Percentiles rank a stretch among this genome's conserved stretches.
Conservation (phyloP, 2,888 invertebrate genomes). For the Himalopsyche anomala region DNA sequence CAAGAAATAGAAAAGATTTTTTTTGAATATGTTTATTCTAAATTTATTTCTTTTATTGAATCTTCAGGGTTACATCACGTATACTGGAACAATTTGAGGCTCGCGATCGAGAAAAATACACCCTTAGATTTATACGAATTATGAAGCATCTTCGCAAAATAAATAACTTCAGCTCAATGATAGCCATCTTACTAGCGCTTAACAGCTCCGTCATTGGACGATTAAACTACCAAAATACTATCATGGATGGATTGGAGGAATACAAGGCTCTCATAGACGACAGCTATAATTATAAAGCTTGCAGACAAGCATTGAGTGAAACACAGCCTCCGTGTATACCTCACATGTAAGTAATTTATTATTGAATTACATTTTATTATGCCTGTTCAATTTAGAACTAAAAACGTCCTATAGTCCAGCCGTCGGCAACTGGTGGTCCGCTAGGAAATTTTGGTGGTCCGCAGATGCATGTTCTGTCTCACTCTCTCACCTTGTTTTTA, state of each 20-base stretch:
- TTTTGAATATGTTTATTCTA: no score
- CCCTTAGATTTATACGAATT: slow-evolving; percentile 97
- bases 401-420: no score
- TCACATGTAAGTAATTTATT: slow-evolving; percentile 87
- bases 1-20: no score
- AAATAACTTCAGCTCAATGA: slow-evolving; percentile 98
- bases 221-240: slow-evolving; percentile 95
- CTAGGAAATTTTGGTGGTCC: no score
- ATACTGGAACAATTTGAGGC: slow-evolving; percentile 93
- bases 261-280: slow-evolving; percentile 98
- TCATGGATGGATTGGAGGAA: slow-evolving; percentile 94
- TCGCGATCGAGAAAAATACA: slow-evolving; percentile 96
- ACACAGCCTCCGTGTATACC: slow-evolving; percentile 99
- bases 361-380: no score
- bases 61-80: slow-evolving; percentile 87
- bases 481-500: no score
- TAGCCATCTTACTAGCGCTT: slow-evolving; percentile 96
- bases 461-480: no score
- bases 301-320: slow-evolving; percentile 94
- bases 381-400: no score
- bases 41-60: not conserved
- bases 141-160: slow-evolving; percentile 98
- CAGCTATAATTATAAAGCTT: slow-evolving; percentile 98
- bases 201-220: slow-evolving; percentile 96
- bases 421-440: no score